Evolutionary conservation across 1,140 invertebrate species (phyloP), one percentile per base, ranked within the genome.

Genomic region (Pentalonia nigronervosa): DNA sequence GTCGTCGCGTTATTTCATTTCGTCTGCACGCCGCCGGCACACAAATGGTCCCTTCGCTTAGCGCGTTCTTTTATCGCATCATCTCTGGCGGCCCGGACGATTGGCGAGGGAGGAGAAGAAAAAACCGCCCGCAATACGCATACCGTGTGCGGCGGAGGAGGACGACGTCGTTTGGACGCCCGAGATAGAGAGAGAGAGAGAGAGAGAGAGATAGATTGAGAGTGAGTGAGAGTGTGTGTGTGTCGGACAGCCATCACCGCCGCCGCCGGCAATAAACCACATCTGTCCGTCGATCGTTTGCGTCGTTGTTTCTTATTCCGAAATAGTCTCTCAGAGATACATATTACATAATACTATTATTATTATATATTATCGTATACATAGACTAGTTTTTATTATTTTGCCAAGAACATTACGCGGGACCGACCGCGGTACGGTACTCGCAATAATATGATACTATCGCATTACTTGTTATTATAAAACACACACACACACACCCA

Each of bases 271-370:
- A 83, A 83, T 83, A 83, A 83, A 83, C 81, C 81, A 83, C 81
- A 83, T 83, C 34, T 83, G 81, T 83, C 81, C 81, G 81, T 83
- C 81, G 81, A 83, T 83, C 81, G 36, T 83, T 83, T 83, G 36
- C 36, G n/a, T 6, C 7, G n/a, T 67, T n/a, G 60, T 76, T 76
- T 76, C 60, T n/a, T 76, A 30, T 76, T 83, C 36, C 34, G 34
- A 83, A 83, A 83, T 23, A 83, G 34, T 76, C 60, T 67, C 60
- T 67, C 4, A 4, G 60, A n/a, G 60, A 76, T 76, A 76, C 60
- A 76, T 76, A 76, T 76, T 76, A 76, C 60, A 76, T 76, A 76
- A n/a, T 76, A 67, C n/a, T 67, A n/a, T n/a, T 67, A 20, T 76
- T 76, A 6, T 76, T 34, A 17, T 67, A 30, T 11, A 23, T 7